These are phyloP conservation scores for Seira musarum DNA, from an alignment of 2,888 invertebrate species.

Conservation along the genomic window DNA sequence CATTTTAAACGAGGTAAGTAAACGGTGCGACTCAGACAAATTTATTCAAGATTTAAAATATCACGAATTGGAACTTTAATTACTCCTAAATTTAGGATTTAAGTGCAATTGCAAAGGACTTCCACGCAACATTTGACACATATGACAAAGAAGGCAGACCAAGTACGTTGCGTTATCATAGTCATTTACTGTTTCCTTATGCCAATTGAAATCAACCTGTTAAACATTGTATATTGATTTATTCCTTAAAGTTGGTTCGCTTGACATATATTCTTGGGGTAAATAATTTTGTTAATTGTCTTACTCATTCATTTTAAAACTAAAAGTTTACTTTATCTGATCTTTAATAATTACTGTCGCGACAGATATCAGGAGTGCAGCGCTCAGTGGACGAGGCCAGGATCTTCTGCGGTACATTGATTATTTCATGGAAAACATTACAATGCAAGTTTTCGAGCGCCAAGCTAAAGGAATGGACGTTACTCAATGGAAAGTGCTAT, in stretches of 20 bases:
- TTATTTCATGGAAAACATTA: background rate
- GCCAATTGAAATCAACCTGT: background rate
- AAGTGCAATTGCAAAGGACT: background rate
- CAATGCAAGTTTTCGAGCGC: conserved; percentile 15
- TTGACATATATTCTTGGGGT: too few relatives aligned
- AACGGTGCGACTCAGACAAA: too few relatives aligned
- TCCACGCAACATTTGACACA: background rate
- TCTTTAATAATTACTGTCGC: too few relatives aligned
- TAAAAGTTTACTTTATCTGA: too few relatives aligned
- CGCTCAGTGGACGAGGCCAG: background rate
- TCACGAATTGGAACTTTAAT: too few relatives aligned
- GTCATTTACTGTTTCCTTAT: background rate
- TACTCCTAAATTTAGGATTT: too few relatives aligned
- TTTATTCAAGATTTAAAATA: too few relatives aligned
- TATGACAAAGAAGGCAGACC: background rate
- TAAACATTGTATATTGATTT: too few relatives aligned
- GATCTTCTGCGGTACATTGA: conserved; percentile 4
- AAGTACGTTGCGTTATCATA: background rate
- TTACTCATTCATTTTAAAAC: too few relatives aligned
- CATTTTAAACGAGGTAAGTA: background rate
- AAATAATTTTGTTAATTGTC: too few relatives aligned
- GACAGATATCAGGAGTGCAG: too few relatives aligned
- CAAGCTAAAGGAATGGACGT: background rate
- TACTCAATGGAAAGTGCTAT: conserved; percentile 14
- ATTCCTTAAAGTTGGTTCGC: too few relatives aligned